Evolutionary conservation across 2,113 vertebrate genomes (phyloP), one percentile per base, ranked within the genome.

Genomic region (Nothoprocta pentlandii): DNA sequence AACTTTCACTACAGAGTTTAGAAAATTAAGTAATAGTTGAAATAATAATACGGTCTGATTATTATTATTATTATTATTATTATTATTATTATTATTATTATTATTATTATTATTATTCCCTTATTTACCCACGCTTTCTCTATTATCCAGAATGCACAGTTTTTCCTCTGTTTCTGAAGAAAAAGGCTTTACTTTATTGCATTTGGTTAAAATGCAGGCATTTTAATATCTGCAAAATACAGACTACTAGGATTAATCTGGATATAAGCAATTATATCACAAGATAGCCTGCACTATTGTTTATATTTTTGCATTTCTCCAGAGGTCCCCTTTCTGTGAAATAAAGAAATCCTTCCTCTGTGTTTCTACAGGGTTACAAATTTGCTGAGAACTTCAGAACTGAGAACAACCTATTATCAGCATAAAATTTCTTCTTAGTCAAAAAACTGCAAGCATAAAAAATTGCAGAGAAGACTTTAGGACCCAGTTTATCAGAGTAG

Each of bases 381-480:
- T 96, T 79, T 89, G 44, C 71, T 93, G 90, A 93, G 20, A 84
- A 78, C 19, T 73, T 68, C 78, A 86, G 30, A 67, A 84, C 9
- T 36, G 2, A 12, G 16, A 67, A 63, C 68, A 64, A 64, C 59
- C 62, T 94, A 89, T 77, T 89, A 96, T 93, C 86, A 87, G 61
- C 66, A 61, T 84, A 93, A 90, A 64, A 79, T 56, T 82, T 95
- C 89, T 85, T 87, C 10, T 91, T 94, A 94, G 56, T 9, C 75
- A 91, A 47, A 92, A 94, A 96, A 51, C 26, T 96, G 71, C 64
- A 84, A 86, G 58, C 54, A 94, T 94, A 89, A 96, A 68, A 93
- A 61, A 17, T n/a, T 71, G 41, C 32, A 44, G 23, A 91, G 42
- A 73, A 9, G 21, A 76, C 47, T 76, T 30, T 21, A 71, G 44